These are phyloP conservation scores for Drosophila ogumai DNA, from an alignment of 1,140 invertebrate genomes.

Conservation along the genomic window DNA sequence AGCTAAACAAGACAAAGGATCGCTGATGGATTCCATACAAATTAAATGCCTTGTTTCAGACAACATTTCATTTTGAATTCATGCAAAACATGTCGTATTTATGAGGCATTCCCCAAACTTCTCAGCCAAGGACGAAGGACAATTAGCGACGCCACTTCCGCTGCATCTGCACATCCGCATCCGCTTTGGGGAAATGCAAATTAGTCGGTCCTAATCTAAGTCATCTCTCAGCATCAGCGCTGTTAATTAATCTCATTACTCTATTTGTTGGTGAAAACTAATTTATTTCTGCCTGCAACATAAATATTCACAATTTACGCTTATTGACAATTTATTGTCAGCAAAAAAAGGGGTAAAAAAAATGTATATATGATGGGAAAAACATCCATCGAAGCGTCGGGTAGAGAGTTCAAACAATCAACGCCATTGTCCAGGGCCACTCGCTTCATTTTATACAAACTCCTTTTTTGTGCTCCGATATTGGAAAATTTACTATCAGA, in stretches of 20 bases:
- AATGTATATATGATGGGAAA: constrained; percentile 27
- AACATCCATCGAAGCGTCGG: constrained; percentile 53
- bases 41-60: constrained; percentile 74
- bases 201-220: constrained; percentile 27
- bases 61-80: constrained; percentile 76
- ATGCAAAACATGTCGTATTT: constrained; percentile 73
- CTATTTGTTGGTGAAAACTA: constrained; percentile 33
- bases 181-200: constrained; percentile 34
- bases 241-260: constrained; percentile 67
- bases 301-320: constrained; percentile 72
- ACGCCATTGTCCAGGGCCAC: constrained; percentile 62
- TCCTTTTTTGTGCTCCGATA: constrained; percentile 59
- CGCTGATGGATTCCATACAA: constrained; percentile 78
- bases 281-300: constrained; percentile 56
- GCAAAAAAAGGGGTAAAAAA: constrained; percentile 9
- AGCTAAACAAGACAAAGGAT: constrained; percentile 64
- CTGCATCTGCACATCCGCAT: constrained; percentile 68
- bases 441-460: constrained; percentile 58
- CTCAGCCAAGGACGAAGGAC: constrained; percentile 29
- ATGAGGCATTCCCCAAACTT: constrained; percentile 50
- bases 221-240: constrained; percentile 14
- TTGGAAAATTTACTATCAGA: constrained; percentile 76
- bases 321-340: constrained; percentile 78
- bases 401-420: constrained; percentile 75
- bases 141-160: constrained; percentile 69